Conservation (phyloP, 2,113 vertebrate genomes). For the Tauraco erythrolophus region DNA sequence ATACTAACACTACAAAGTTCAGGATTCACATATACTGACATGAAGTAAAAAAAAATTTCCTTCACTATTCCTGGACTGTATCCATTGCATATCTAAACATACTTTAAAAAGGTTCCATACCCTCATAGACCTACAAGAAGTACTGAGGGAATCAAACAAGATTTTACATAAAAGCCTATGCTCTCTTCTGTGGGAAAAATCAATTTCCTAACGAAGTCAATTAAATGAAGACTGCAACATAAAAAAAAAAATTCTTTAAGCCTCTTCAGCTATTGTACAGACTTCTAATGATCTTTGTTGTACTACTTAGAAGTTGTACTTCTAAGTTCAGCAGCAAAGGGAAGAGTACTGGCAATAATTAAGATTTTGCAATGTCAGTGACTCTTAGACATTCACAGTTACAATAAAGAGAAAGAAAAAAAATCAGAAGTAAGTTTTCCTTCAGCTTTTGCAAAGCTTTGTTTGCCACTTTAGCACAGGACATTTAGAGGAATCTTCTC, state of each 20-base stretch:
- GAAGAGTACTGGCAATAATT: background rate
- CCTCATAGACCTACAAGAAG: background rate
- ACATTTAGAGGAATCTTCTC: background rate
- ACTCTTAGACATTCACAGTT: background rate
- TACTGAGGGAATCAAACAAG: background rate
- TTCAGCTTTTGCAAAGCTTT: background rate
- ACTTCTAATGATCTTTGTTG: background rate
- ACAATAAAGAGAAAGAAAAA: background rate
- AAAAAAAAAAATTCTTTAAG: background rate
- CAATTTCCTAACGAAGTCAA: background rate
- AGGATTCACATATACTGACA: background rate
- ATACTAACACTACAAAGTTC: background rate
- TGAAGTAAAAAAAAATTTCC: background rate
- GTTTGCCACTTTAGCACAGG: background rate
- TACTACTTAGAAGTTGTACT: background rate
- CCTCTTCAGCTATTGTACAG: background rate
- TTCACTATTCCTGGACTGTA: background rate
- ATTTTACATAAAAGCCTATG: background rate
- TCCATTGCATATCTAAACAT: background rate
- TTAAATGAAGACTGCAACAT: background rate
- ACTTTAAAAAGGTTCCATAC: background rate
- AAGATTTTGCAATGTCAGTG: background rate
- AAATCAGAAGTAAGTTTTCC: background rate
- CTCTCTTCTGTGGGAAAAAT: background rate
- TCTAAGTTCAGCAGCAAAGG: background rate